Evolutionary conservation across 2,888 invertebrate species (phyloP), one percentile per base, ranked within the genome.

Genomic region (Prosopocoilus inquinatus): DNA sequence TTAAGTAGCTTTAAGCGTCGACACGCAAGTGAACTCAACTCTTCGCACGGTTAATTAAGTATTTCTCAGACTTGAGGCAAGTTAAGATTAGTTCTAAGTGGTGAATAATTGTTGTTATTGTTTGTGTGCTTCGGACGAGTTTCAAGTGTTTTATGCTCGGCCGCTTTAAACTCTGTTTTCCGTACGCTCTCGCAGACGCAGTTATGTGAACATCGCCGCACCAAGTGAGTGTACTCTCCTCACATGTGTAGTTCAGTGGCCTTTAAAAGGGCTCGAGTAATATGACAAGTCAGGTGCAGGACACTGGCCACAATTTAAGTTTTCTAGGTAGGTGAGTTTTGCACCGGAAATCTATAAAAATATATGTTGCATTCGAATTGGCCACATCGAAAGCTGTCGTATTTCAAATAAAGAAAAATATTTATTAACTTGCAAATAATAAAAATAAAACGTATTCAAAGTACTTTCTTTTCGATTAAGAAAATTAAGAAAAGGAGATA

Each of bases 241-340:
- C 35, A 47, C 47, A 47, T 47, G 35, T 34, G 32, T 47, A 47
- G 47, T 47, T 47, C 47, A 47, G 34, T 47, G 47, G 47, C 47
- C 47, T 47, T 34, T 34, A 35, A 34, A 47, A 47, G 35, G 47
- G 47, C 34, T 35, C 47, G 35, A 47, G 47, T 9, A 47, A 35
- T 47, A 47, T 47, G 47, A 47, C 33, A 35, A 47, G 47, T 47
- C 47, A 47, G 47, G 47, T 47, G 47, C 34, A 36, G 35, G 47
- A 47, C 11, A 33, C 36, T 11, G 15, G 47, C 16, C 33, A 47
- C 35, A 35, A 15, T 35, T 15, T 34, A 33, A 47, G 34, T 33
- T 47, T 47, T 34, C 15, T 36, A 35, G 47, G 47, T 47, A 35
- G 35, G 47, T 34, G 20, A 28, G 20, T 28, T 28, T 28, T 28